Evolutionary conservation across 1,140 invertebrate species (phyloP).

Genomic region (Halyomorpha halys): DNA sequence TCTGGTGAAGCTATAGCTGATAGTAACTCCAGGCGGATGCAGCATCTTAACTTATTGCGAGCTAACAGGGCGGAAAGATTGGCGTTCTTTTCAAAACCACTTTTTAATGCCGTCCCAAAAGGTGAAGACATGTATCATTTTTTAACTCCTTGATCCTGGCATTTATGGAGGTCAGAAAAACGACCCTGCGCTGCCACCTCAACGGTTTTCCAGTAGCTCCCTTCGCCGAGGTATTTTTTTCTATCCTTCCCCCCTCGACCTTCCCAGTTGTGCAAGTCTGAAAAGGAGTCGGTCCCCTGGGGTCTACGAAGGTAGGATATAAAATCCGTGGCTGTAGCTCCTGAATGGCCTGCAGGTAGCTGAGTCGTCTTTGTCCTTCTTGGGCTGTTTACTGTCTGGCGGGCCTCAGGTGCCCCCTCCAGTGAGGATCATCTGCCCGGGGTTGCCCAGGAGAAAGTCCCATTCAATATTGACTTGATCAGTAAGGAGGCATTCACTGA

Average conservation of each 20-base stretch:
- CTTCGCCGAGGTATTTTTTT: slow-evolving; percentile 1
- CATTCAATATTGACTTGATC: not conserved
- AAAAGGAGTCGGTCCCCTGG: slow-evolving; percentile 8
- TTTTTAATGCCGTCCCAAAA: not conserved
- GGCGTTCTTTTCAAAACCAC: not conserved
- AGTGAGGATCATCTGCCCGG: not conserved
- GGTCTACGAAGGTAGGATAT: slow-evolving; percentile 1
- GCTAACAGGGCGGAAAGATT: not conserved
- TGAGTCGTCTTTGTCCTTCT: not conserved
- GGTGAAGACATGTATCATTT: slow-evolving; percentile 2
- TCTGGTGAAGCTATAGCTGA: too few species aligned
- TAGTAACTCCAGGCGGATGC: too few species aligned
- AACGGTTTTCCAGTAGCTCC: slow-evolving; percentile 1
- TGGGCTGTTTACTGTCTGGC: not conserved
- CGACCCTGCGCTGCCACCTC: not conserved
- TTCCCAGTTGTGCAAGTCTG: slow-evolving; percentile 9
- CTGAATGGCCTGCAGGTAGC: slow-evolving; percentile 3
- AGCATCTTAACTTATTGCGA: not conserved
- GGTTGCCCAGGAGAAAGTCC: not conserved
- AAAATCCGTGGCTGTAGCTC: not conserved
- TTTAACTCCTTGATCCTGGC: slow-evolving; percentile 7
- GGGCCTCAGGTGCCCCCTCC: slow-evolving; percentile 1
- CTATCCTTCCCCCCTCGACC: not conserved
- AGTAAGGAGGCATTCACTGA: not conserved
- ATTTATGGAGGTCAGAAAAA: slow-evolving; percentile 1